A percentile compares a stretch with the other conserved stretches of the same genome.
These are phyloP conservation scores for Scaptomyza caliginosa DNA, from an alignment of 2,888 invertebrate genomes.

Conservation along the genomic window DNA sequence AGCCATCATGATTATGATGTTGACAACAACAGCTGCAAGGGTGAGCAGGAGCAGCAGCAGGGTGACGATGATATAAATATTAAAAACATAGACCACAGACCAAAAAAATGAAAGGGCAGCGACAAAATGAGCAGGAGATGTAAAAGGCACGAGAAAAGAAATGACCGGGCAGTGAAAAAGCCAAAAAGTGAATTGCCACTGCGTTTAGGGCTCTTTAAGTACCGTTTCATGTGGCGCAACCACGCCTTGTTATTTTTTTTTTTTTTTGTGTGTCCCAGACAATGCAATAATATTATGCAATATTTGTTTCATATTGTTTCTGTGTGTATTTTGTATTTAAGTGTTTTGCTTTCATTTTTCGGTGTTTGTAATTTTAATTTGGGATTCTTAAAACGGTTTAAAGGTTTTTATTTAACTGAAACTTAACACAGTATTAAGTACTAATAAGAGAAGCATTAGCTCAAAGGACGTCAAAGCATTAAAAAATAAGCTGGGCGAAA, in stretches of 20 bases:
- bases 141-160: background rate
- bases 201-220: constrained; percentile 54
- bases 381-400: constrained; percentile 9
- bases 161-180: constrained; percentile 33
- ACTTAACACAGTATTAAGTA: background rate
- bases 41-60: background rate
- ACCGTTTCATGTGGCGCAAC: constrained; percentile 21
- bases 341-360: constrained; percentile 7
- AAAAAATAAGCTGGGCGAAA: background rate
- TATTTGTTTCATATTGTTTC: constrained; percentile 61
- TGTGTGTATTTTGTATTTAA: constrained; percentile 32
- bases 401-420: background rate
- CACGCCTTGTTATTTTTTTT: background rate
- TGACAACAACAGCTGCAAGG: constrained; percentile 25
- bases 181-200: constrained; percentile 62
- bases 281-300: constrained; percentile 63
- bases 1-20: constrained; percentile 40
- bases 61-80: constrained; percentile 60
- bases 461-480: background rate
- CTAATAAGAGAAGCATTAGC: background rate
- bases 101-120: constrained; percentile 2
- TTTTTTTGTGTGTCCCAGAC: background rate
- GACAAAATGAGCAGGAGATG: background rate
- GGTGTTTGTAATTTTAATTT: constrained; percentile 27
- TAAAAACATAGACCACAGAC: constrained; percentile 39